Conservation (phyloP, 2,888 invertebrate genomes). For the Margaritifera margaritifera region DNA sequence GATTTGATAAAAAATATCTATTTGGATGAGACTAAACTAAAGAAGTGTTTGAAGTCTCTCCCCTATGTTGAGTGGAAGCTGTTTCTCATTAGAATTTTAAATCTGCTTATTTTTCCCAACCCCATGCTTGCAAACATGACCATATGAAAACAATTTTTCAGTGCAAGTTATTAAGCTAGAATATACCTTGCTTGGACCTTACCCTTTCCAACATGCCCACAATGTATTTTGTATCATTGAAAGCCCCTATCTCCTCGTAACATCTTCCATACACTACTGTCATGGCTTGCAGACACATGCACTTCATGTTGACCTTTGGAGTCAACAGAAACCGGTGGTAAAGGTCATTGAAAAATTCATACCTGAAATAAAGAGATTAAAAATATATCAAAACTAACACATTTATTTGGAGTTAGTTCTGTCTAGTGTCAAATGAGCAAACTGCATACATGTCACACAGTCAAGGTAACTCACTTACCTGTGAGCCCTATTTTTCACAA, state of each 20-base stretch:
- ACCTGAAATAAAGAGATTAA: conserved; percentile 42
- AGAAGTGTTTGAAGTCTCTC: no score
- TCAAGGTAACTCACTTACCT: no score
- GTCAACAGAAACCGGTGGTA: conserved; percentile 97
- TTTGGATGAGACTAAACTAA: no score
- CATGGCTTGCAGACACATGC: conserved; percentile 98
- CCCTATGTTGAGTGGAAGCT: no score
- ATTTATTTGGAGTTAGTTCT: no score
- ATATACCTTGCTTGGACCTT: conserved; percentile 48
- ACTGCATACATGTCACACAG: no score
- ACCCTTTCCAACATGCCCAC: conserved; percentile 95
- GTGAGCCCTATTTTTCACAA: no score
- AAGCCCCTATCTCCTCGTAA: conserved; percentile 95
- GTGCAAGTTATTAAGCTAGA: no score
- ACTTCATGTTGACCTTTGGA: conserved; percentile 92
- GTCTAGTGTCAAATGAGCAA: no score
- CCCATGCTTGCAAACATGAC: not conserved
- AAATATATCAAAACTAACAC: not conserved
- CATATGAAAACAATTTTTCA: not conserved
- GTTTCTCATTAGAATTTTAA: no score
- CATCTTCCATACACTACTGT: conserved; percentile 97
- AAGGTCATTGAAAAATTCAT: conserved; percentile 97
- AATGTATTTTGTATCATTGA: conserved; percentile 96
- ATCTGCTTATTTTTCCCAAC: not conserved
- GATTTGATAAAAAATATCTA: no score